These are phyloP conservation scores for Narcine bancroftii DNA, from an alignment of 2,113 vertebrate species.

Conservation along the genomic window DNA sequence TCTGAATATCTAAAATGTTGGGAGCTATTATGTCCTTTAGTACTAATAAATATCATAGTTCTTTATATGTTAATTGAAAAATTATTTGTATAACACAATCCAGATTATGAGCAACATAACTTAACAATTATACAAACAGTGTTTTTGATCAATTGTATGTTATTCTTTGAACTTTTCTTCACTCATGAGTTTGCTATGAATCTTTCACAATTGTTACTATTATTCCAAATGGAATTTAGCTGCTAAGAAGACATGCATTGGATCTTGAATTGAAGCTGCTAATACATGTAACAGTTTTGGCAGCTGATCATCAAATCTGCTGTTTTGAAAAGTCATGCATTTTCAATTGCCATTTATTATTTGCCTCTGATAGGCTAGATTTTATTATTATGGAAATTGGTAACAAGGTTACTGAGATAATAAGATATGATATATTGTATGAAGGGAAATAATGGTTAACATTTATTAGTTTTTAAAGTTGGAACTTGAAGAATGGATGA, in stretches of 20 bases:
- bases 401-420: too few species aligned
- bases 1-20: not conserved
- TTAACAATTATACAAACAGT: not conserved
- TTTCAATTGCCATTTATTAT: not conserved
- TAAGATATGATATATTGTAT: too few species aligned
- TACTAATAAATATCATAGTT: not conserved
- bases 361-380: not conserved
- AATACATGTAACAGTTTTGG: not conserved
- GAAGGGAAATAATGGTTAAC: too few species aligned
- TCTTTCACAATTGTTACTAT: not conserved
- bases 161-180: not conserved
- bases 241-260: not conserved
- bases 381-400: too few species aligned
- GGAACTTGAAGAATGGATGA: too few species aligned
- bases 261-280: not conserved
- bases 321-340: not conserved
- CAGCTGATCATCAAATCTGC: not conserved
- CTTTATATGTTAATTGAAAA: not conserved
- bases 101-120: not conserved
- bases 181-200: not conserved
- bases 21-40: not conserved
- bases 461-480: too few species aligned
- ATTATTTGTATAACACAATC: not conserved
- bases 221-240: not conserved
- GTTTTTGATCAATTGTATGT: not conserved